Base-by-base conservation (phyloP, 2,888 invertebrate genomes). In the Pyrrhosoma nymphula region DNA sequence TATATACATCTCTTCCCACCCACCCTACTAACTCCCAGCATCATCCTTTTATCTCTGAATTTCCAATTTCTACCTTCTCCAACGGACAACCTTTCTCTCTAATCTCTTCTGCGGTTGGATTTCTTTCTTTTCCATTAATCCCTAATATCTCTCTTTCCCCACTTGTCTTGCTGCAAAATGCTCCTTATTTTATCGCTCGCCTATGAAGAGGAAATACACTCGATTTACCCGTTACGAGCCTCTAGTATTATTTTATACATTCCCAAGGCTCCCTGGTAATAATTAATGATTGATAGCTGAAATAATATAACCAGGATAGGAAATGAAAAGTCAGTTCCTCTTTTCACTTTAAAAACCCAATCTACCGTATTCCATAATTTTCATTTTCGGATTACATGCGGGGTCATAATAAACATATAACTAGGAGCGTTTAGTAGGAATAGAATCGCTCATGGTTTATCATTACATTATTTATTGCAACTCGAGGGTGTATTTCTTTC, bases 21-120 rank as follows among this genome's bases (percentile, higher is more conserved):
- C 18, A 63, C 39, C 47, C 63, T 47, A 26, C 10, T 39, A 26
- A 26, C 10, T 47, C 14, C 93, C 93, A 16, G 82, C 82, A 6
- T 69, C 93, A 20, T 55, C 69, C 93, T 47, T 63, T 69, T 75
- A 69, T 82, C 82, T 82, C 82, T 82, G 82, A 35, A 82, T 82
- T 55, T 89, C 47, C 55, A 89, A 56, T 47, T n/a, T 26, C 89
- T 89, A 47, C 89, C 89, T 47, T 23, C 91, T 91, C 91, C 20
- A 60, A 6, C 39, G 39, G 20, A 39, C 60, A 63, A 39, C 26
- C 47, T 47, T 93, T 75, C 47, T 3, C 69, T n/a, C 18, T 69
- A 47, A 93, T 47, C 35, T 18, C 69, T 60, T 47, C 56, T 93
- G 63, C 60, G 63, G 26, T 55, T 55, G 23, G 26, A 89, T 89